phyloP scores from a whole-genome alignment of 2,113 vertebrate genomes.

The Hippoglossus stenolepis region DNA sequence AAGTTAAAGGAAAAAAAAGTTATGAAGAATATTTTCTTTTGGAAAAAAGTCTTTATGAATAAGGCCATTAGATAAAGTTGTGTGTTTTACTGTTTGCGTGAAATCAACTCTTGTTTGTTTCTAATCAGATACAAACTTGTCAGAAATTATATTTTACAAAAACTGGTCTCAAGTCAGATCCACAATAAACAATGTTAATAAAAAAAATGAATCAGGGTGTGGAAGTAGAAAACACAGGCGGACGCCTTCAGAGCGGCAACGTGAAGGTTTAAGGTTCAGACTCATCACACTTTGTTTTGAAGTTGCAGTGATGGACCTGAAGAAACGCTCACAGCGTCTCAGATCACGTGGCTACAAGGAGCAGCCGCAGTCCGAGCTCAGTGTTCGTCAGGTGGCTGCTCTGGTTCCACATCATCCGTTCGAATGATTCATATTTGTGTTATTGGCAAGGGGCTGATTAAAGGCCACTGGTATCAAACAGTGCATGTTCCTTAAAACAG shows the following conservation, averaged over 20 bases:
- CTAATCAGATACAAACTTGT: constrained; percentile 14
- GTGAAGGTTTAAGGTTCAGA: neutral
- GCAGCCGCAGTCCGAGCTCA: constrained; percentile 2
- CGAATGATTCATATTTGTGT: too few relatives aligned
- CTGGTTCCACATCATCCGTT: neutral
- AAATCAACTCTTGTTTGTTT: constrained; percentile 8
- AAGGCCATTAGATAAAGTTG: constrained; percentile 67
- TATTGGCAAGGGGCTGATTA: constrained; percentile 13
- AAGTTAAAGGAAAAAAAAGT: constrained; percentile 35
- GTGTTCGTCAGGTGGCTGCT: constrained; percentile 5
- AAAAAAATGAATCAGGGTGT: constrained; percentile 15
- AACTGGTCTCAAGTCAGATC: constrained; percentile 25
- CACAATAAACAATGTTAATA: constrained; percentile 2
- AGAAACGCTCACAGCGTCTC: too few relatives aligned
- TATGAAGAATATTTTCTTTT: constrained; percentile 29
- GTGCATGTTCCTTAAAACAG: constrained; percentile 21
- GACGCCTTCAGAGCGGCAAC: neutral
- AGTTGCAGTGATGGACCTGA: neutral
- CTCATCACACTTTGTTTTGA: constrained; percentile 1
- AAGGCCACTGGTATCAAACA: constrained; percentile 40
- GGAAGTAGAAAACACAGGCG: neutral
- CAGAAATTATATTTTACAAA: constrained; percentile 18
- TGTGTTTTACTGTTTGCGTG: neutral
- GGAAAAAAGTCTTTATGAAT: constrained; percentile 54
- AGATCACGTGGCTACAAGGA: neutral